Evolutionary conservation across 64 coral and sea anemone species (phyloP), one percentile per base, ranked within the genome.

Genomic region (Porites lutea): DNA sequence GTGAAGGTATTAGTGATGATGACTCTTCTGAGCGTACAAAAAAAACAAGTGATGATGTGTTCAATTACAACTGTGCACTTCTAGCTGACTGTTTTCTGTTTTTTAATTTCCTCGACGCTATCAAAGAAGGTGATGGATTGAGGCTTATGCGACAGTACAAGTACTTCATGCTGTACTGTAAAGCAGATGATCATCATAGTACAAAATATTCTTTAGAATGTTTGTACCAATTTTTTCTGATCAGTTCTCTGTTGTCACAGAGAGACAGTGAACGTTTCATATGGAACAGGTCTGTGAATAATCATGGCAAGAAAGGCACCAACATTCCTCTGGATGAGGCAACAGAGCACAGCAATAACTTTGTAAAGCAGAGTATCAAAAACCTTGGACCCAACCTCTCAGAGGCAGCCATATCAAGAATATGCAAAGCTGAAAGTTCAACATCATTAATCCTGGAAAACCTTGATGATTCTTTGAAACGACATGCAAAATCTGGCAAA

Each of bases 91-190:
- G 68, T 71, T 71, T 71, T 71, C 68, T 93, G 7, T 93, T 88
- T 65, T 93, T 93, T 74, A 93, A 88, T 71, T 71, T 71, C n/a
- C 68, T 71, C 2, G 68, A 71, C 44, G 68, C 68, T 71, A 71
- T 71, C 68, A 89, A 93, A 82, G 92, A 94, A 94, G 92, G 92
- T 13, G 92, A 89, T 89, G 92, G 92, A 52, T 10, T 53, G 2
- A 11, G 92, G 20, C 69, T 94, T 19, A 76, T 94, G 55, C 64
- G 87, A 68, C 92, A 94, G 51, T 94, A 89, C 59, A 94, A 94
- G 68, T 71, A 84, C 15, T 89, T 94, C 48, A 94, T 94, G 92
- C 63, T 94, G 47, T 94, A 94, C 79, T 94, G 87, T 61, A 94
- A 77, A 72, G 92, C 92, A 82, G 92, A 94, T 89, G 92, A 46